Evolutionary conservation across 2,888 invertebrate species (phyloP).

Genomic region (Nyleta sp.): DNA sequence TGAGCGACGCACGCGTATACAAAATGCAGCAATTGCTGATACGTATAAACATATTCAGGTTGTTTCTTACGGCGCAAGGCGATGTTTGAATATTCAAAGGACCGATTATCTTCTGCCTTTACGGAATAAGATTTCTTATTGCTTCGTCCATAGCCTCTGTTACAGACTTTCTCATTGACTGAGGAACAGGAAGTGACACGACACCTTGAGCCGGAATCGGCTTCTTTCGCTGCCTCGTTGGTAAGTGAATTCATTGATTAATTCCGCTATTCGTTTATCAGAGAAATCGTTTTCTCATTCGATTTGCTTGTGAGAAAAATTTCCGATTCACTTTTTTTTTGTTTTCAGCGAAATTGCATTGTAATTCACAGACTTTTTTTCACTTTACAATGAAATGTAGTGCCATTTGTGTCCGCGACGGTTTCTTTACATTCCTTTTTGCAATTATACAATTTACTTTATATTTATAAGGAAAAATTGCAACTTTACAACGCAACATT

Average conservation of each 20-base stretch:
- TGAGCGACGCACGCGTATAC: conserved; percentile 5
- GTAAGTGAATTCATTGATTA: conserved; percentile 69
- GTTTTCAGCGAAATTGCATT: neutral
- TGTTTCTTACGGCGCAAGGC: conserved; percentile 49
- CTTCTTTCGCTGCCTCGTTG: conserved; percentile 48
- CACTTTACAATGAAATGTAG: no score
- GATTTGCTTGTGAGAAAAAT: neutral
- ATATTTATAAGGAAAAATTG: no score
- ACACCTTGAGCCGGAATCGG: conserved; percentile 64
- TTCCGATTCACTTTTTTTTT: no score
- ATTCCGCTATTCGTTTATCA: conserved; percentile 23
- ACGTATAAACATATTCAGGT: conserved; percentile 49
- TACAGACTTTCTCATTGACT: conserved; percentile 62
- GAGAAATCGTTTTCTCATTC: conserved; percentile 10
- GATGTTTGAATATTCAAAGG: conserved; percentile 63
- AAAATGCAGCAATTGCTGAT: conserved; percentile 47
- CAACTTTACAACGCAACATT: no score
- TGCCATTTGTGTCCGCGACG: no score
- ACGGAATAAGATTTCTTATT: conserved; percentile 63
- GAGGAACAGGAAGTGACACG: conserved; percentile 63
- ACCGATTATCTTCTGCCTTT: conserved; percentile 58
- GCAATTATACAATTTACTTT: no score
- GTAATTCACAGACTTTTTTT: no score
- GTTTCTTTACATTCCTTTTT: no score
- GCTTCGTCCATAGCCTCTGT: conserved; percentile 53